Evolutionary conservation across 2,888 invertebrate species (phyloP), one percentile per base, ranked within the genome.

Genomic region (Pandemis cinnamomeana): DNA sequence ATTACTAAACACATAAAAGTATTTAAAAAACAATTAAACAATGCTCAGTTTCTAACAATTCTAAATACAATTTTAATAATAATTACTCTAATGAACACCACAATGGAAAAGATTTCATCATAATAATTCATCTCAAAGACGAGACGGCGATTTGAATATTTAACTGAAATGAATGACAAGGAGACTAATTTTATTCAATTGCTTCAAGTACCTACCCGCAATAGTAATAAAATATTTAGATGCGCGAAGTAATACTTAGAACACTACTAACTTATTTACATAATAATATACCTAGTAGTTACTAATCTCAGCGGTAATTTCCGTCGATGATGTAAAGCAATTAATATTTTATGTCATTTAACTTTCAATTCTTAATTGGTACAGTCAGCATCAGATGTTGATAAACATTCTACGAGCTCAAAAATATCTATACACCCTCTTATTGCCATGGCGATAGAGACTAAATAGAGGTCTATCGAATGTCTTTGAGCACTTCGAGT

Each of bases 71-170:
- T 36, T 36, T 36, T 2, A 4, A 36, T 36, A 36, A 36, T 36
- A 36, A 36, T 0, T 36, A 36, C 27, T 4, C 27, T 60, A 44
- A 41, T n/a, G 66, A 51, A 55, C 75, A 79, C 77, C 79, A 78
- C 76, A 75, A 68, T 71, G 71, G 72, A 53, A 66, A 20, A 66
- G 15, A 41, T 66, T 51, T 20, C 53, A 53, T 7, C 27, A 36
- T 36, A 36, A 36, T 36, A 36, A 36, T 36, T 36, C 27, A 36
- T 36, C 27, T 53, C 15, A 15, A 15, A 58, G 27, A 27, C 53
- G 11, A 20, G 27, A 58, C 27, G n/a, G 3, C 10, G 8, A 58
- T 58, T 58, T 20, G 20, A 58, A 53, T 53, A 53, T 7, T 53
- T n/a, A n/a, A 11, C 27, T 3, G 7, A 27, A 58, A 11, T 58